Evolutionary conservation across 2,797 vertebrate species (phyloP).

Genomic region (Sebastes iracundus): DNA sequence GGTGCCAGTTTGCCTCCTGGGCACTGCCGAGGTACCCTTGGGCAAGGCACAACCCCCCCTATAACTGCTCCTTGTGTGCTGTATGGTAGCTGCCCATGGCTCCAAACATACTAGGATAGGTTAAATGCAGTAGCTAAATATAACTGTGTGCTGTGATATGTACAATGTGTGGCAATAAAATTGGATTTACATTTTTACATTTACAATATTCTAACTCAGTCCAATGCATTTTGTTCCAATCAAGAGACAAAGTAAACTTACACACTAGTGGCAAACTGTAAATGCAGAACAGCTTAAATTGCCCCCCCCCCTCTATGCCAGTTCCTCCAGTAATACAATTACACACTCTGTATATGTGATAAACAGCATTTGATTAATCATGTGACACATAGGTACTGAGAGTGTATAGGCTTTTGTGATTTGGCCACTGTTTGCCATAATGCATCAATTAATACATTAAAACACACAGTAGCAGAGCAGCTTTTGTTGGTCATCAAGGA

Average conservation of each 20-base stretch:
- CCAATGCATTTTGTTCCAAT: background rate
- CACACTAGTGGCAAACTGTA: background rate
- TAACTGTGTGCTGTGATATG: no score
- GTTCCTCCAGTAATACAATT: background rate
- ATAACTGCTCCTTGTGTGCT: no score
- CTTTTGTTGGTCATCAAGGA: constrained; percentile 58
- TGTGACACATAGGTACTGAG: no score
- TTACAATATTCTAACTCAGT: background rate
- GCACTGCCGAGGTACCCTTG: no score
- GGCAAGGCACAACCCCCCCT: no score
- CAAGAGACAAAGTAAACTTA: background rate
- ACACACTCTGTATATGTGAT: background rate
- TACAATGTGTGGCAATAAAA: no score
- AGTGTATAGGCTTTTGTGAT: background rate
- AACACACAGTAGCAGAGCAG: constrained; percentile 11
- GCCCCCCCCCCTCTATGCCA: background rate
- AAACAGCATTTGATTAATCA: background rate
- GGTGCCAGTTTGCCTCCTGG: no score
- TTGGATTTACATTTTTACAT: no score
- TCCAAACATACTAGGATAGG: no score
- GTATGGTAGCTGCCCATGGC: no score
- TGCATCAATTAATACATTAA: constrained; percentile 3
- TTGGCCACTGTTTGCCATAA: background rate
- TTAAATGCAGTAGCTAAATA: no score
- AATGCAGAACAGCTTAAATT: background rate